Percentiles rank a stretch among this genome's conserved stretches.
These are phyloP conservation scores for Barypeithes pellucidus DNA, from an alignment of 2,888 invertebrate genomes.

Conservation along the genomic window DNA sequence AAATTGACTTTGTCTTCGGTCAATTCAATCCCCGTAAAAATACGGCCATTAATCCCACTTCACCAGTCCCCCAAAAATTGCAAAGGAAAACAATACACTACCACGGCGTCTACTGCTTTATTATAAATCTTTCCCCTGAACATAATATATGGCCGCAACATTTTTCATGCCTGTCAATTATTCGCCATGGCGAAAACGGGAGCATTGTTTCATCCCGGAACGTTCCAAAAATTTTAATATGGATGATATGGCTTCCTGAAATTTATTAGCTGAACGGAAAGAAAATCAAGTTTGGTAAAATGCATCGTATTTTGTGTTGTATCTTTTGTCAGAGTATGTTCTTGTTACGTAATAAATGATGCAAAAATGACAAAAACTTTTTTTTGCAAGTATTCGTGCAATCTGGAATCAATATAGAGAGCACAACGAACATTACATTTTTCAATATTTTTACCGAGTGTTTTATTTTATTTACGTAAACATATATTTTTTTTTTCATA, in stretches of 20 bases:
- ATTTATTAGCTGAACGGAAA: conserved; percentile 42
- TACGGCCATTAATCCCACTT: not conserved
- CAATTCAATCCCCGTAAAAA: too few relatives aligned
- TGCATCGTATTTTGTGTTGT: not conserved
- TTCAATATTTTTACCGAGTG: too few relatives aligned
- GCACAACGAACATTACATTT: too few relatives aligned
- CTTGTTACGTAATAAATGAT: too few relatives aligned
- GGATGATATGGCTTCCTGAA: conserved; percentile 47
- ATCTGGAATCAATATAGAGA: too few relatives aligned
- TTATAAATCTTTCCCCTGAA: conserved; percentile 59
- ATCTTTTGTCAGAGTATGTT: too few relatives aligned
- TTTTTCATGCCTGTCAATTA: conserved; percentile 65
- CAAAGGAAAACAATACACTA: conserved; percentile 37
- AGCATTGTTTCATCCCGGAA: conserved; percentile 45
- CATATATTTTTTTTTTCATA: too few relatives aligned
- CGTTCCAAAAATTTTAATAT: conserved; percentile 46
- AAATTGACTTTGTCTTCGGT: too few relatives aligned
- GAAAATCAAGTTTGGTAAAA: conserved; percentile 23
- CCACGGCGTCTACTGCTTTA: conserved; percentile 40
- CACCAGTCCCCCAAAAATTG: not conserved
- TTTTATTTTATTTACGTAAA: too few relatives aligned
- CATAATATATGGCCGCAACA: conserved; percentile 61
- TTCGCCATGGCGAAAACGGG: conserved; percentile 47
- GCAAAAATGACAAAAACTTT: too few relatives aligned
- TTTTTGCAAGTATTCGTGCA: too few relatives aligned